Evolutionary conservation across 1,140 invertebrate species (phyloP).

Genomic region (Bombus superbus): DNA sequence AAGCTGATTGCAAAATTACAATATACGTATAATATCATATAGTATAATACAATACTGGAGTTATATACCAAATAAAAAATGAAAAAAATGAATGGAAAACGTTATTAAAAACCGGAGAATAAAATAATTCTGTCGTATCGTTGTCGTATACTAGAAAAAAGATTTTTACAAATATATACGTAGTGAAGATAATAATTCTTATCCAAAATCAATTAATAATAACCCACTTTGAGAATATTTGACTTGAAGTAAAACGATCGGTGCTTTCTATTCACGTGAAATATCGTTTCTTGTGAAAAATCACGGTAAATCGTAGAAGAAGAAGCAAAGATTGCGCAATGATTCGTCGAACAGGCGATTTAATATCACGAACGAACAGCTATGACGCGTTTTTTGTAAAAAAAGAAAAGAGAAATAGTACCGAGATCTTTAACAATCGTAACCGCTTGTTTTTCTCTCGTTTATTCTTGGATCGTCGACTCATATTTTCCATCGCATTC

Average conservation of each 20-base stretch:
- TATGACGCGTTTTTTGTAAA: conserved; percentile 29
- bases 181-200: background rate
- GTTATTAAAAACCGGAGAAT: too few species aligned
- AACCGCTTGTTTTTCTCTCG: conserved; percentile 71
- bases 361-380: background rate
- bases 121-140: too few species aligned
- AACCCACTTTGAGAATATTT: background rate
- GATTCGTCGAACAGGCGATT: background rate
- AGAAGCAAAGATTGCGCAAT: background rate
- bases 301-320: background rate
- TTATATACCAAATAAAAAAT: too few species aligned
- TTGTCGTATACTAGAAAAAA: too few species aligned
- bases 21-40: too few species aligned
- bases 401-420: conserved; percentile 29
- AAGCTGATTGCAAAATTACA: too few species aligned
- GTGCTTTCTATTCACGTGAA: background rate
- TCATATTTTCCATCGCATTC: conserved; percentile 77
- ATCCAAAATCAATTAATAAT: background rate
- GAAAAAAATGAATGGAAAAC: too few species aligned
- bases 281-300: background rate
- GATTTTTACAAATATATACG: background rate
- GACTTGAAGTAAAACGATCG: background rate
- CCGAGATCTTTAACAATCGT: conserved; percentile 46
- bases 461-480: conserved; percentile 78
- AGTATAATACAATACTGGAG: too few species aligned